Evolutionary conservation across 2,888 invertebrate species (phyloP).

Genomic region (Lissonota sp.): DNA sequence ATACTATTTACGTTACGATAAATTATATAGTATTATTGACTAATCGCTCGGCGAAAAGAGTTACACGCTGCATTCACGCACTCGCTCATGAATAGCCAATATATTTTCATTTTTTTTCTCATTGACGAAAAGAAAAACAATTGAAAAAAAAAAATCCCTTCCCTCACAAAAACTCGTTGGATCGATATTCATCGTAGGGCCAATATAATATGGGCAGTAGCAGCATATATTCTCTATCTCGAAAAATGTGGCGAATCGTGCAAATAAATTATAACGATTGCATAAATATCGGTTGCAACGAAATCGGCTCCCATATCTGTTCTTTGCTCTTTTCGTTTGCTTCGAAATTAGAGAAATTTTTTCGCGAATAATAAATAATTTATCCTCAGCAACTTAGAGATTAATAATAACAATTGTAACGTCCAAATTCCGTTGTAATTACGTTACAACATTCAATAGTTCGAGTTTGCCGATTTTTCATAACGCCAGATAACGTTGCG

Average conservation of each 20-base stretch:
- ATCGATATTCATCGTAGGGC: slow-evolving; percentile 54
- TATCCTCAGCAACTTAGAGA: slow-evolving; percentile 36
- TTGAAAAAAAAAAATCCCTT: slow-evolving; percentile 10
- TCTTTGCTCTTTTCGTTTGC: slow-evolving; percentile 52
- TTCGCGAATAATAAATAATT: slow-evolving; percentile 69
- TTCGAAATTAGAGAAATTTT: slow-evolving; percentile 81
- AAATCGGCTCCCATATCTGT: slow-evolving; percentile 70
- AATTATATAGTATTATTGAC: slow-evolving; percentile 63
- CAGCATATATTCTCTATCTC: slow-evolving; percentile 66
- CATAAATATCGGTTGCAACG: slow-evolving; percentile 3
- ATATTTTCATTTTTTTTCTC: background rate
- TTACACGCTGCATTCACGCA: slow-evolving; percentile 47
- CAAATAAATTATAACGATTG: background rate
- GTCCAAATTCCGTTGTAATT: slow-evolving; percentile 35
- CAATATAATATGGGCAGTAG: background rate
- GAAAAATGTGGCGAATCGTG: slow-evolving; percentile 55
- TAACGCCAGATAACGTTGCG: no score
- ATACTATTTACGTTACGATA: slow-evolving; percentile 30
- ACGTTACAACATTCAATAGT: slow-evolving; percentile 14
- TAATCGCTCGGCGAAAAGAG: slow-evolving; percentile 58
- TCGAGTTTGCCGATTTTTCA: no score
- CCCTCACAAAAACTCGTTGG: slow-evolving; percentile 33
- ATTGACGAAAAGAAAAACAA: slow-evolving; percentile 3
- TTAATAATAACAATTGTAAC: slow-evolving; percentile 46
- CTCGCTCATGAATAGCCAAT: slow-evolving; percentile 19